A percentile compares a stretch with the other conserved stretches of the same genome.
Conservation (phyloP, 2,888 invertebrate genomes). For the Pterostichus niger region DNA sequence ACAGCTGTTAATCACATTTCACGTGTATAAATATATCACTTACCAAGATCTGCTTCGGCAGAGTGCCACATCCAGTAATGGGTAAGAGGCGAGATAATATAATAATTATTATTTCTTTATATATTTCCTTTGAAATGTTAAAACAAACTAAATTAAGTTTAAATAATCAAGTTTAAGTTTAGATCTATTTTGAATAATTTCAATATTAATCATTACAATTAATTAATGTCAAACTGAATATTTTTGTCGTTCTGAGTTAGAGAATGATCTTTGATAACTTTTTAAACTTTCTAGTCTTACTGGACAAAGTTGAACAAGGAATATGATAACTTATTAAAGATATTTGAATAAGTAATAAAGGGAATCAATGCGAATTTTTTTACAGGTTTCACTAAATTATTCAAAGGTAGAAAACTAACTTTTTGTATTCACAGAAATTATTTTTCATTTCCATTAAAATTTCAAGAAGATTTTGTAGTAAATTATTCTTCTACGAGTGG, state of each 20-base stretch:
- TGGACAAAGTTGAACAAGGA: conserved; percentile 29
- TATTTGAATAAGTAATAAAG: conserved; percentile 17
- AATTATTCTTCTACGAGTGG: background rate
- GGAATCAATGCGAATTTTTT: conserved; percentile 47
- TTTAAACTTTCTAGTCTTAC: background rate
- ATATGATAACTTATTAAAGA: conserved; percentile 14
- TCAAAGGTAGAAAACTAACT: conserved; percentile 27
- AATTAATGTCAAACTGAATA: too few species aligned
- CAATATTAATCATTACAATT: too few species aligned
- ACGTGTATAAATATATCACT: too few species aligned
- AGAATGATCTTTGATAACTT: background rate
- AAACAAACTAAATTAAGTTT: too few species aligned
- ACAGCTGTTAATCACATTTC: too few species aligned
- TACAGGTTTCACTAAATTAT: conserved; percentile 19
- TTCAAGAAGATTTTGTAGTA: conserved; percentile 1
- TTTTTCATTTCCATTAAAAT: conserved; percentile 25
- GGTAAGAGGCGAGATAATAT: too few species aligned
- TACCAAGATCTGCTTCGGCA: too few species aligned
- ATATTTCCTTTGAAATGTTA: too few species aligned
- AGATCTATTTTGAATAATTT: too few species aligned
- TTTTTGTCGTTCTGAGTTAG: background rate
- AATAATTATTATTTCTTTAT: too few species aligned
- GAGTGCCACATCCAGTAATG: too few species aligned
- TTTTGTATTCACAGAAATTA: conserved; percentile 43
- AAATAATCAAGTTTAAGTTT: too few species aligned